Percentiles rank a stretch among this genome's conserved stretches.
These are phyloP conservation scores for Hemichromis elongatus DNA, from an alignment of 2,113 vertebrate species.

Conservation along the genomic window DNA sequence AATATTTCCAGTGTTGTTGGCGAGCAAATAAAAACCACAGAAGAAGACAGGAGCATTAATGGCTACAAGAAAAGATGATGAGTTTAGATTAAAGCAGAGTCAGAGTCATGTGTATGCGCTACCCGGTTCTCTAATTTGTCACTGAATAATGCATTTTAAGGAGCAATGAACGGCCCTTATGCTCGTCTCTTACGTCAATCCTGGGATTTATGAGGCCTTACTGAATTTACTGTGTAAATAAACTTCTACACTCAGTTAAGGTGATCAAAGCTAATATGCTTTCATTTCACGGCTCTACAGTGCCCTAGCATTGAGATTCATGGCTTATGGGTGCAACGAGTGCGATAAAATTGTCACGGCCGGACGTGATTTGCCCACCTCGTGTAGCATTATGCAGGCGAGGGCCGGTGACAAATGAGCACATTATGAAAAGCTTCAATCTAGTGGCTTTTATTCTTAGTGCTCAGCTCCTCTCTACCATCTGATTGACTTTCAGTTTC, in stretches of 20 bases:
- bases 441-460: neutral
- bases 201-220: neutral
- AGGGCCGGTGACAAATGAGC: conserved; percentile 31
- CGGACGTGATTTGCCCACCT: neutral
- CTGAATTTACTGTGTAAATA: conserved; percentile 1
- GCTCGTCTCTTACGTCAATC: neutral
- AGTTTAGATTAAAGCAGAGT: neutral
- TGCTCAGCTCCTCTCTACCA: neutral
- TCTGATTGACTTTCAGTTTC: conserved; percentile 34
- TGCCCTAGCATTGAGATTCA: neutral
- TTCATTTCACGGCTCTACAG: neutral
- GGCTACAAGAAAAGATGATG: neutral
- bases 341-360: neutral
- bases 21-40: neutral
- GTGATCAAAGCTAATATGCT: neutral
- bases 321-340: neutral
- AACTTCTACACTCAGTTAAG: neutral
- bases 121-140: neutral
- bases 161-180: neutral
- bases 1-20: neutral
- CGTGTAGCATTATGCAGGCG: neutral
- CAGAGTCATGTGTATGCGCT: neutral
- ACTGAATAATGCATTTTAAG: neutral
- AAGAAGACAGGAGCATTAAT: neutral
- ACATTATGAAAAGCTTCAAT: conserved; percentile 22